Conservation (phyloP, 2,113 vertebrate genomes). For the Dromas ardeola region DNA sequence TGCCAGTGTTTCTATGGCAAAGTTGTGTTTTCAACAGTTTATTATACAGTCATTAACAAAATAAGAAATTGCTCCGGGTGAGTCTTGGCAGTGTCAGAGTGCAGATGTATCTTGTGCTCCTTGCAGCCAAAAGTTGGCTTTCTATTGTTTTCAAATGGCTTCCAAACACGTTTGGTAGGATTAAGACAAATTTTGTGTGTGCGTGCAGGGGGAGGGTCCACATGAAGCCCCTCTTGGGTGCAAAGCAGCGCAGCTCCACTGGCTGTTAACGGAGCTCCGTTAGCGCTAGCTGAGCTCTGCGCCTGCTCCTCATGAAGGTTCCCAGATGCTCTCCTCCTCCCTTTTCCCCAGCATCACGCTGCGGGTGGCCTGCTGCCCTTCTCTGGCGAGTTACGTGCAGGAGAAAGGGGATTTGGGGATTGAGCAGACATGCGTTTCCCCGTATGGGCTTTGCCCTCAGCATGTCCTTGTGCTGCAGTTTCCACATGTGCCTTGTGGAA, state of each 20-base stretch:
- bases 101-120: slow-evolving; percentile 33
- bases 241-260: background rate
- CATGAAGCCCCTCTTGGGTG: background rate
- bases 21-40: slow-evolving; percentile 20
- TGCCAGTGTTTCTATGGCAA: slow-evolving; percentile 41
- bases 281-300: background rate
- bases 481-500: background rate
- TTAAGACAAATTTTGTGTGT: slow-evolving; percentile 4
- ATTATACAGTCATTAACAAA: slow-evolving; percentile 35
- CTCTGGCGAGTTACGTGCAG: background rate
- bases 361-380: slow-evolving; percentile 10
- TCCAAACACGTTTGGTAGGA: background rate
- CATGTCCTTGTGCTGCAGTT: background rate
- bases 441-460: background rate
- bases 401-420: background rate
- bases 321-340: slow-evolving; percentile 4
- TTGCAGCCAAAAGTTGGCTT: slow-evolving; percentile 25
- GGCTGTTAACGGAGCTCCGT: background rate
- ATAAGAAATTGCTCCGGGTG: background rate
- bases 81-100: slow-evolving; percentile 34
- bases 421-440: background rate
- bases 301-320: background rate
- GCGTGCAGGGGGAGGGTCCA: background rate
- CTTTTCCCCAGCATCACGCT: background rate
- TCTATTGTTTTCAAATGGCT: background rate